Conservation (phyloP, 2,797 vertebrate genomes). For the Oryzias sinensis region DNA sequence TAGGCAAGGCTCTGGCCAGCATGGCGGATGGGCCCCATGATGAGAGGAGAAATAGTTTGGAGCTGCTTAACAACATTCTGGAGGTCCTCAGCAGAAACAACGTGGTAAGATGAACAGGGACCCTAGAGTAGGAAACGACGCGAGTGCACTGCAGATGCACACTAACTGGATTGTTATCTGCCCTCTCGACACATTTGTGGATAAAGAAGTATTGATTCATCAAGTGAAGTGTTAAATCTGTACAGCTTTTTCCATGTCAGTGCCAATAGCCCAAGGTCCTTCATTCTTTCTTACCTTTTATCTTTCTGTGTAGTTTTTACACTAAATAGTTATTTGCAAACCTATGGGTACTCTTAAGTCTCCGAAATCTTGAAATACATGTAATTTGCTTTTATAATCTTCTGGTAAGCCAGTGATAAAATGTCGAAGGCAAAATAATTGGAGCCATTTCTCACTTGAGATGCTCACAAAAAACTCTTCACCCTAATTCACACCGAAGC, state of each 20-base stretch:
- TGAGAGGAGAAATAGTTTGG: slow-evolving; percentile 82
- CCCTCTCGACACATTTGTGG: not conserved
- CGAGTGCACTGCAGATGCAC: not conserved
- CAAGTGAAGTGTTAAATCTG: not conserved
- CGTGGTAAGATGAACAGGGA: slow-evolving; percentile 78
- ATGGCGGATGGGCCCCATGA: slow-evolving; percentile 73
- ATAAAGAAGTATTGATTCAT: not conserved
- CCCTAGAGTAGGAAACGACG: not conserved
- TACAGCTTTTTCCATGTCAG: not conserved
- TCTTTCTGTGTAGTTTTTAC: too few species aligned
- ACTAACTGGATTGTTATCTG: not conserved
- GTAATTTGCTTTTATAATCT: too few species aligned
- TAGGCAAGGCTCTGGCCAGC: slow-evolving; percentile 81
- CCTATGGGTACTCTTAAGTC: too few species aligned
- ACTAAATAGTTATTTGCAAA: too few species aligned
- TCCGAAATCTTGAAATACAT: too few species aligned
- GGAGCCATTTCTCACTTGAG: slow-evolving; percentile 3
- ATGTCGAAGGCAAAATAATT: too few species aligned
- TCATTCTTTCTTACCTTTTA: too few species aligned
- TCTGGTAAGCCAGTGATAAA: too few species aligned
- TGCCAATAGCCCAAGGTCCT: not conserved
- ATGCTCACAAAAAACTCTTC: slow-evolving; percentile 2
- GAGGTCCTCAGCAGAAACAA: slow-evolving; percentile 90
- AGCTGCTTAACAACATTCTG: slow-evolving; percentile 93
- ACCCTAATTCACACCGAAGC: not conserved